Percentiles rank a stretch among this genome's conserved stretches.
phyloP scores from a whole-genome alignment of 2,888 invertebrate genomes.

The Entomobrya multifasciata region DNA sequence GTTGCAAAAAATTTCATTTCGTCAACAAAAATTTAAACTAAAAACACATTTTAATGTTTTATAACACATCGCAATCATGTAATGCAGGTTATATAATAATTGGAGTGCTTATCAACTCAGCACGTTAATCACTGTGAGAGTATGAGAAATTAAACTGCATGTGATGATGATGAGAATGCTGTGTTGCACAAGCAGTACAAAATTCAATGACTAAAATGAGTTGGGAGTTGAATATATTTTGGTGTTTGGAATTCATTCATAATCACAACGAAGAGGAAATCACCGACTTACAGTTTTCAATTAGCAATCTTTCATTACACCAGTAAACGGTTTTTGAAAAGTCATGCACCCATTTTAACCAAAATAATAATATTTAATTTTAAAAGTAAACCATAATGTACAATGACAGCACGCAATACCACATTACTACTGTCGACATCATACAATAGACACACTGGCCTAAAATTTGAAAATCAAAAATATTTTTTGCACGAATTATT shows the following conservation, averaged over 20 bases:
- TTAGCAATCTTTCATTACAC: background rate
- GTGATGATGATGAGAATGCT: no score
- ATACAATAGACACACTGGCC: background rate
- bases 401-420: background rate
- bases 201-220: background rate
- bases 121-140: background rate
- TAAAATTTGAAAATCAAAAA: background rate
- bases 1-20: no score
- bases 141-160: no score
- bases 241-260: background rate
- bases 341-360: background rate
- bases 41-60: no score
- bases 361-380: background rate
- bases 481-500: slow-evolving; percentile 29
- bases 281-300: background rate
- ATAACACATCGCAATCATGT: no score
- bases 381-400: no score
- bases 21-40: no score
- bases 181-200: background rate
- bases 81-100: background rate
- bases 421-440: background rate
- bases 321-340: background rate
- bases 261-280: background rate
- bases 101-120: background rate
- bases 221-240: background rate